Conservation (phyloP, 2,888 invertebrate species). For the Callyntrura guangdongensis region DNA sequence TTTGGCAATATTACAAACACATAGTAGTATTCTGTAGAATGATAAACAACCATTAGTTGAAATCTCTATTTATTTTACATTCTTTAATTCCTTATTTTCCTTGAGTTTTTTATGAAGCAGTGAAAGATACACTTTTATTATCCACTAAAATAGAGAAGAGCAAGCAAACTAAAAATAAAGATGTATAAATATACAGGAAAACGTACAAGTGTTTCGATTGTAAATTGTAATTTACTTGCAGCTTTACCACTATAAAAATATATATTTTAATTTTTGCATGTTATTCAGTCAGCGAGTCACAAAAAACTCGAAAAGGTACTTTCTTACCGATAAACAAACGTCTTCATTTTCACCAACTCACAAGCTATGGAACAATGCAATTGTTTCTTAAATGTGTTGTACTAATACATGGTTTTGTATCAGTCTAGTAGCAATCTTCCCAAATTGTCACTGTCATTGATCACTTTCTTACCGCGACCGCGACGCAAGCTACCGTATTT, state of each 20-base stretch:
- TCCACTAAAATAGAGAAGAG: background rate
- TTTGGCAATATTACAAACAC: background rate
- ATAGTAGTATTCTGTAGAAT: background rate
- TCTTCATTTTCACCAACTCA: background rate
- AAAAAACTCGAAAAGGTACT: conserved; percentile 16
- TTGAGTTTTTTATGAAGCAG: conserved; percentile 11
- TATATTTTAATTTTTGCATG: conserved; percentile 46
- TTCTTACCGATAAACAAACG: background rate
- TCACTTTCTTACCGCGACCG: no score
- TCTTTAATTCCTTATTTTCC: no score
- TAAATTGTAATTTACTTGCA: background rate
- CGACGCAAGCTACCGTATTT: no score
- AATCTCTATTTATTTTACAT: no score
- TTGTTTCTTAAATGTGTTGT: no score
- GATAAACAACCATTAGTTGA: background rate
- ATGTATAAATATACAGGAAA: conserved; percentile 36
- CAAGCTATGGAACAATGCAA: no score
- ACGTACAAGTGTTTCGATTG: background rate
- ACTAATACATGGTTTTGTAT: no score
- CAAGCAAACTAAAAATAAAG: background rate
- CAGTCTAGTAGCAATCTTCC: no score
- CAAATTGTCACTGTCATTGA: no score
- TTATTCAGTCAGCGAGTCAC: conserved; percentile 53
- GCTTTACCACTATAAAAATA: background rate
- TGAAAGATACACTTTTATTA: background rate